These are phyloP conservation scores for Anableps anableps DNA, from an alignment of 2,797 vertebrate genomes.

Conservation along the genomic window DNA sequence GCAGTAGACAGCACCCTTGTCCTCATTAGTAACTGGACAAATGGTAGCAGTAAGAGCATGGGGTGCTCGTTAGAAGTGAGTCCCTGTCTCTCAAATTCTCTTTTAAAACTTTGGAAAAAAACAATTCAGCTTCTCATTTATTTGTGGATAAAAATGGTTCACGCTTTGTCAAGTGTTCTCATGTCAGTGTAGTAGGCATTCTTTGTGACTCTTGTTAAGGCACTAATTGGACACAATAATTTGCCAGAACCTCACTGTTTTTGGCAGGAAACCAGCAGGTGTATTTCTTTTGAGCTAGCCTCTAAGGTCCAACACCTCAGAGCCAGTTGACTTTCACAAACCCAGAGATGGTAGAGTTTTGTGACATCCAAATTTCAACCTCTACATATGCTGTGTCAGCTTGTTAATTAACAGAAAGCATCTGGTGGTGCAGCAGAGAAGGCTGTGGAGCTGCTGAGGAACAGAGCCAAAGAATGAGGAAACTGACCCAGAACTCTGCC, in stretches of 20 bases:
- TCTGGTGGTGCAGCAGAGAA: slow-evolving; percentile 14
- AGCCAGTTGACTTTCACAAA: not conserved
- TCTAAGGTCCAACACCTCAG: not conserved
- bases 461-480: slow-evolving; percentile 12
- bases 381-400: slow-evolving; percentile 15
- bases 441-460: not conserved
- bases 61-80: not conserved
- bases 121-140: not conserved
- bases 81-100: not conserved
- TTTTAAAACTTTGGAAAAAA: not conserved
- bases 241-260: not conserved
- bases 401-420: slow-evolving; percentile 37
- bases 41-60: not conserved
- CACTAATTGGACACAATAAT: slow-evolving; percentile 7
- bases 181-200: not conserved
- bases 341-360: not conserved
- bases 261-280: not conserved
- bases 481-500: not conserved
- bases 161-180: not conserved
- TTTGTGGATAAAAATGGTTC: not conserved
- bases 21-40: slow-evolving; percentile 1
- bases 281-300: not conserved
- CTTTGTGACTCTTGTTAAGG: slow-evolving; percentile 4
- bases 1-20: not conserved
- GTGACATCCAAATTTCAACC: slow-evolving; percentile 4